A percentile compares a stretch with the other conserved stretches of the same genome.
Evolutionary conservation across 2,888 invertebrate genomes (phyloP).

Genomic region (Onchidella celtica): DNA sequence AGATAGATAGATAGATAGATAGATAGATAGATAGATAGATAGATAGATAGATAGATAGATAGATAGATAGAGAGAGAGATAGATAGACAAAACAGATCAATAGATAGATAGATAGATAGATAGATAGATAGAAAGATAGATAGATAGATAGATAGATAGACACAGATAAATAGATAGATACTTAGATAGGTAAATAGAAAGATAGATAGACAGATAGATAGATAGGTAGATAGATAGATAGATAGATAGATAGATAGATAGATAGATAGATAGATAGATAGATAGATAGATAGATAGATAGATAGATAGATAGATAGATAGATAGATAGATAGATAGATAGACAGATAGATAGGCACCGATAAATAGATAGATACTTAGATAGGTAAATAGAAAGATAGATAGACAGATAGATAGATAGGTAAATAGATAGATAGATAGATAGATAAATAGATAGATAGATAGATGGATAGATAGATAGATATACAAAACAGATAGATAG

Average conservation of each 20-base stretch:
- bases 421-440: no score
- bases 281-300: no score
- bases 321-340: no score
- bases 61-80: neutral
- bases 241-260: neutral
- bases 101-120: neutral
- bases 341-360: no score
- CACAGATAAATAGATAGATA: no score
- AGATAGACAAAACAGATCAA: neutral
- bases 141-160: neutral
- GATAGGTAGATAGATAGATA: neutral
- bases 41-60: neutral
- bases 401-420: neutral
- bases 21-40: neutral
- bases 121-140: neutral
- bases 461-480: neutral
- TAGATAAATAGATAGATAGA: no score
- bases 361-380: no score
- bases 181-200: neutral
- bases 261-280: neutral
- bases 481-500: neutral
- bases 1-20: slow-evolving; percentile 2
- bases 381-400: neutral
- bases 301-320: no score
- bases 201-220: neutral